phyloP scores from a whole-genome alignment of 1,140 invertebrate species.

The Pseudomyrmex cubaensis region DNA sequence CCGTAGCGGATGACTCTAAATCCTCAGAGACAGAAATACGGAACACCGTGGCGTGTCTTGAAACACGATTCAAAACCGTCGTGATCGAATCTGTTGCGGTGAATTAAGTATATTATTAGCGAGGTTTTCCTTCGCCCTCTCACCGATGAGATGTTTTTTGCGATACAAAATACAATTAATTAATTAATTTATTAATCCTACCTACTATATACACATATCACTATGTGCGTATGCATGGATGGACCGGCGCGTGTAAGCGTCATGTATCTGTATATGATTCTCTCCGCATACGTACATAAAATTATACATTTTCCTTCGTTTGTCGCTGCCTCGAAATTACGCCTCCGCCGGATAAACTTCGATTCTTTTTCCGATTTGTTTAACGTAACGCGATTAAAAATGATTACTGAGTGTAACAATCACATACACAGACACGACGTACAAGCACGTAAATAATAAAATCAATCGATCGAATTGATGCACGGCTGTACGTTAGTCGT shows the following conservation, averaged over 20 bases:
- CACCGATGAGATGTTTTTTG: conserved; percentile 75
- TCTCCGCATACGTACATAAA: conserved; percentile 75
- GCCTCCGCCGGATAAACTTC: neutral
- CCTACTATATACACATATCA: conserved; percentile 84
- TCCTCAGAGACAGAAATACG: conserved; percentile 15
- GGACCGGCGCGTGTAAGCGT: conserved; percentile 70
- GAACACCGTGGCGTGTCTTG: neutral
- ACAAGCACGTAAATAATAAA: conserved; percentile 46
- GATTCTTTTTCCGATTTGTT: conserved; percentile 1
- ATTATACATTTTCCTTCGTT: conserved; percentile 56
- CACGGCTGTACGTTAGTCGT: conserved; percentile 20
- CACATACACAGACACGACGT: conserved; percentile 56
- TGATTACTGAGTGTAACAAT: conserved; percentile 34
- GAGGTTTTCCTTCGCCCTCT: conserved; percentile 6
- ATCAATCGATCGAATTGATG: conserved; percentile 31
- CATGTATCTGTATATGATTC: conserved; percentile 70
- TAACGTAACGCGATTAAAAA: conserved; percentile 16
- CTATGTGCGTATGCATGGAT: conserved; percentile 83
- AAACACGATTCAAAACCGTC: neutral
- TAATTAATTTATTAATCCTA: conserved; percentile 84
- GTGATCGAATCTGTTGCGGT: conserved; percentile 1
- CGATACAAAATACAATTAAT: conserved; percentile 84
- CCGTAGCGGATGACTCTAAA: neutral
- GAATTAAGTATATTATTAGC: conserved; percentile 1
- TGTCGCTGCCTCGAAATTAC: conserved; percentile 27